Conservation (phyloP, 2,113 vertebrate genomes). For the Bucco capensis region DNA sequence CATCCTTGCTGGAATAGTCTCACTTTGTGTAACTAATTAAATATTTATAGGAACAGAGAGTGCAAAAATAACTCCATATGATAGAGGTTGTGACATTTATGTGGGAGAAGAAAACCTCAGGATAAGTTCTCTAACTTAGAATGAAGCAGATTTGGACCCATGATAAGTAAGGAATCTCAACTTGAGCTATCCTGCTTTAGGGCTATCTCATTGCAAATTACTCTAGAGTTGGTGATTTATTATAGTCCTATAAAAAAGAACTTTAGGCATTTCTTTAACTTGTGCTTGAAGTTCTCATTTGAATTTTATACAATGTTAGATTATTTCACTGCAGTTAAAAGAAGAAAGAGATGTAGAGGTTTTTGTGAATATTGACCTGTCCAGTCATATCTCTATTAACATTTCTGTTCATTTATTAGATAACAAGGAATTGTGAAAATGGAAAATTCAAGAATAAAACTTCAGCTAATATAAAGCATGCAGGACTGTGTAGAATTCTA, state of each 20-base stretch:
- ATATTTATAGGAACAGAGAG: constrained; percentile 4
- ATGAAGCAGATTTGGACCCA: background rate
- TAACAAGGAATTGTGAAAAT: background rate
- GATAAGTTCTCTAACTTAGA: background rate
- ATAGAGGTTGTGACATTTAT: background rate
- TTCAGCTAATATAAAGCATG: background rate
- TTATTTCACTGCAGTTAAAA: background rate
- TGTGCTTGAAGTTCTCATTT: background rate
- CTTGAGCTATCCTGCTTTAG: background rate
- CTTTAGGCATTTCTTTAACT: background rate
- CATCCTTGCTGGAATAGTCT: background rate
- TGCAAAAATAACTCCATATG: background rate
- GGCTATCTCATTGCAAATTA: background rate
- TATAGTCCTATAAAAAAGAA: background rate
- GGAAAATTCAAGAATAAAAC: background rate
- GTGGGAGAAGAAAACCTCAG: background rate
- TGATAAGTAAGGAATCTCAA: background rate
- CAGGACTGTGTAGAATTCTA: background rate
- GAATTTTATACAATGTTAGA: background rate
- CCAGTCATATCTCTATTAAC: background rate
- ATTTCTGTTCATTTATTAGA: background rate
- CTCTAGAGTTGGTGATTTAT: background rate
- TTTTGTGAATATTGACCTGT: background rate
- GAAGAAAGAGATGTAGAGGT: background rate
- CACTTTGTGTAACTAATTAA: constrained; percentile 2